Evolutionary conservation across 2,797 vertebrate genomes (phyloP).

Genomic region (Salmo trutta): DNA sequence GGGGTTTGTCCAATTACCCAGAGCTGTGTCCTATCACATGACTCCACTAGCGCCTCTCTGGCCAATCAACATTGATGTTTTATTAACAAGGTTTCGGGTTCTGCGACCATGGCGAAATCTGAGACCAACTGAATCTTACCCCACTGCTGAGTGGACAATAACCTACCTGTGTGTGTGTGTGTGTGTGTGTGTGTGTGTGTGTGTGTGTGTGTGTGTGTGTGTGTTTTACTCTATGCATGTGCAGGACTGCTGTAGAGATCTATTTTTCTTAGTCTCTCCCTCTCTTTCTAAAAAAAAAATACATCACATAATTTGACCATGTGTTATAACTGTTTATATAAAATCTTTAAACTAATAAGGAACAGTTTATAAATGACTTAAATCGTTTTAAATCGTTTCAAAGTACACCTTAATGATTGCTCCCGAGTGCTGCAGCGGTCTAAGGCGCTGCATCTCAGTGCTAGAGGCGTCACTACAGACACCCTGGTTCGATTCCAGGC

Average conservation of each 20-base stretch:
- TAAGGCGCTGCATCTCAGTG: neutral
- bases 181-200: slow-evolving; percentile 1
- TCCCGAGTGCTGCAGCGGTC: neutral
- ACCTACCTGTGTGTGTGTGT: neutral
- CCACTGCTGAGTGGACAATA: slow-evolving; percentile 66
- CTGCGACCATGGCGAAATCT: slow-evolving; percentile 65
- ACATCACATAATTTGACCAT: neutral
- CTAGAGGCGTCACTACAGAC: too few relatives aligned
- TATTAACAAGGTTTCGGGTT: slow-evolving; percentile 71
- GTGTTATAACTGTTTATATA: neutral
- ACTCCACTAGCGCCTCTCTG: slow-evolving; percentile 35
- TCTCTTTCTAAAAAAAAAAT: neutral
- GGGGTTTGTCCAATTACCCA: too few relatives aligned
- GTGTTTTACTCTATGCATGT: neutral
- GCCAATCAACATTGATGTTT: slow-evolving; percentile 70
- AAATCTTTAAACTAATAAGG: neutral
- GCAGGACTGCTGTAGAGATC: neutral
- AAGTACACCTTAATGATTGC: neutral
- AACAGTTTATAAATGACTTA: neutral
- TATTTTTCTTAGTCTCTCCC: neutral
- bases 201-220: slow-evolving; percentile 6
- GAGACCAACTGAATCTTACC: slow-evolving; percentile 63
- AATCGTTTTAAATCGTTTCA: neutral
- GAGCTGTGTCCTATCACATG: slow-evolving; percentile 35
- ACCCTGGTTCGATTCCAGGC: too few relatives aligned